Base-by-base conservation (phyloP, 2,113 vertebrate species). In the Pycnonotus jocosus region DNA sequence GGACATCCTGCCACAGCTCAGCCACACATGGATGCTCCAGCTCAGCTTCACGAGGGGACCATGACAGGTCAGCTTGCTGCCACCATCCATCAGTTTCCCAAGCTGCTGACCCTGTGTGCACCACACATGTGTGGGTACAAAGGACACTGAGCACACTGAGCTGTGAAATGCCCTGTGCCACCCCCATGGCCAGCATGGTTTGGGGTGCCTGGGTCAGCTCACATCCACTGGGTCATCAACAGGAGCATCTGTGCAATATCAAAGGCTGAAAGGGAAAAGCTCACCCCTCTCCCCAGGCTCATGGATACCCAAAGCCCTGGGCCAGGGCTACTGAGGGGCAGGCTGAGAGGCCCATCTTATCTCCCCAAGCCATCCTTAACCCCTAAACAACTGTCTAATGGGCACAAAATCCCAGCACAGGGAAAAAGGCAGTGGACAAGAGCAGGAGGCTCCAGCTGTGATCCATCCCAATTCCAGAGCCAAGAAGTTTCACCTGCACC, bases 171-270 rank as follows among this genome's bases (percentile, higher is more conserved):
- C 27, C 64, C 45, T 5, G 2, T 19, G 18, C 24, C 78, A 72
- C 21, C 33, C 45, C 50, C 57, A 7, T 0, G 2, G 42, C 37
- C 2, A 1, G 62, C 25, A 35, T 0, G 2, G 54, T 18, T 23
- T 42, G 37, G 31, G 11, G 7, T 53, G 28, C 71, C 38, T 1
- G 0, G 20, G 12, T 18, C 10, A 7, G 37, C n/a, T 44, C 30
- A 5, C 48, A 42, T 40, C 51, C 60, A 6, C 15, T 2, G 24
- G 7, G 4, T 60, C 71, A 64, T 10, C 44, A 47, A 35, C 17
- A 2, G 0, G 10, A 88, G n/a, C 56, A 70, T 7, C 31, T 9
- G 3, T 7, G 2, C 1, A 5, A 35, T 38, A 50, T 0, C 4
- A 0, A 64, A 24, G 9, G 71, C 35, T n/a, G 30, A 60, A 62